Conservation (phyloP, 2,888 invertebrate species). For the Brachypterus glaber region DNA sequence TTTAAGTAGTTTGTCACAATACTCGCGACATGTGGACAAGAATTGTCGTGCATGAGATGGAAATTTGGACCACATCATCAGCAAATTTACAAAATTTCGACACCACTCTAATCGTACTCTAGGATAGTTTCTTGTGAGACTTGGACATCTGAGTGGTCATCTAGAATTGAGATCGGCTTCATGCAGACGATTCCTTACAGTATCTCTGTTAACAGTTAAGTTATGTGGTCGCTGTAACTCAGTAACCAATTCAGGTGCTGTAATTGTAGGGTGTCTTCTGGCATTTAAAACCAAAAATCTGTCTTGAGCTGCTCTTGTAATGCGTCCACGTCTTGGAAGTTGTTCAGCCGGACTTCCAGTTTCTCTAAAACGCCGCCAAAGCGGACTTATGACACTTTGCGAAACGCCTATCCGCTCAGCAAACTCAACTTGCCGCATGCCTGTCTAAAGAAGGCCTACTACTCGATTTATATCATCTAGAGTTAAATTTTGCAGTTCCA, state of each 20-base stretch:
- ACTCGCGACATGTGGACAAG: too few relatives aligned
- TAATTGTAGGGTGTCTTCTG: conserved; percentile 1
- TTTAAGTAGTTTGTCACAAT: too few relatives aligned
- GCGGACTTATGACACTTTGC: not conserved
- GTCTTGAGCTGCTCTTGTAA: not conserved
- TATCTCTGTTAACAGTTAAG: too few relatives aligned
- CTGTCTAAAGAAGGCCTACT: not conserved
- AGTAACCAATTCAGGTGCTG: conserved; percentile 2
- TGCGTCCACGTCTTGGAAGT: not conserved
- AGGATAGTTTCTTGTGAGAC: too few relatives aligned
- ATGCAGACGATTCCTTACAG: too few relatives aligned
- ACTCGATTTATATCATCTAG: conserved; percentile 1
- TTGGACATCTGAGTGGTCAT: too few relatives aligned
- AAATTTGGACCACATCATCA: too few relatives aligned
- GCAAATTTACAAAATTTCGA: too few relatives aligned
- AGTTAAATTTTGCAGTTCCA: not conserved
- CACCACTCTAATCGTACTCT: too few relatives aligned
- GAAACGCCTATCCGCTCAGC: not conserved
- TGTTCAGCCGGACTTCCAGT: not conserved
- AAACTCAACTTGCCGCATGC: not conserved
- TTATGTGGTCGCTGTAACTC: too few relatives aligned
- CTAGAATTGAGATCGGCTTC: too few relatives aligned
- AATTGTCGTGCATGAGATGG: too few relatives aligned
- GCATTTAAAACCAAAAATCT: conserved; percentile 1
- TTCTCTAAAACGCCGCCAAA: conserved; percentile 1